Conservation (phyloP, 2,113 vertebrate species). For the Crotalus helleri region DNA sequence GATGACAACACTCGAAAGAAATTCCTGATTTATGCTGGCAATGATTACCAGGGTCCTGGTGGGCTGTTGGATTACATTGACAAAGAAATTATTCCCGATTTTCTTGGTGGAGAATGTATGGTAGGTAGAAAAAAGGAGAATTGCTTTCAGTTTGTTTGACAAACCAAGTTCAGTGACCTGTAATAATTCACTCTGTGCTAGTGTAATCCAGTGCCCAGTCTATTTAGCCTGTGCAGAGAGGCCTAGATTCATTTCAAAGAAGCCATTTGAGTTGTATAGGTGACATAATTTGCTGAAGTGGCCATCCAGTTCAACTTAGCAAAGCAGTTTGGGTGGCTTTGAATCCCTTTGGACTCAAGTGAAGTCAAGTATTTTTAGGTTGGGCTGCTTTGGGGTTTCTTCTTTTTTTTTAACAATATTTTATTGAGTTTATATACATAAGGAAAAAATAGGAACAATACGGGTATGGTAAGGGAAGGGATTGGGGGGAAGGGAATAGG, state of each 20-base stretch:
- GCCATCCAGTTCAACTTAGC: not conserved
- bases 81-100: conserved; percentile 89
- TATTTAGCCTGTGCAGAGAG: not conserved
- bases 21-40: conserved; percentile 95
- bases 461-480: no score
- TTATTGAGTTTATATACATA: no score
- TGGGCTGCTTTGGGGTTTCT: not conserved
- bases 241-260: not conserved
- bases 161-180: not conserved
- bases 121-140: conserved; percentile 64
- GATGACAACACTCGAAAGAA: conserved; percentile 96
- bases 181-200: not conserved
- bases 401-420: no score
- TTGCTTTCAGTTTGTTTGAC: not conserved
- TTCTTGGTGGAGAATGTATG: conserved; percentile 89
- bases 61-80: conserved; percentile 92
- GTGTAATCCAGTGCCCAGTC: not conserved
- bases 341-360: not conserved
- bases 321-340: not conserved
- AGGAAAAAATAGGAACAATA: no score
- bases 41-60: conserved; percentile 91
- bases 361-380: not conserved
- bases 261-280: not conserved
- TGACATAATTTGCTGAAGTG: not conserved
- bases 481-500: no score